Evolutionary conservation across 2,888 invertebrate species (phyloP), one percentile per base, ranked within the genome.

Genomic region (Helicoverpa assulta): DNA sequence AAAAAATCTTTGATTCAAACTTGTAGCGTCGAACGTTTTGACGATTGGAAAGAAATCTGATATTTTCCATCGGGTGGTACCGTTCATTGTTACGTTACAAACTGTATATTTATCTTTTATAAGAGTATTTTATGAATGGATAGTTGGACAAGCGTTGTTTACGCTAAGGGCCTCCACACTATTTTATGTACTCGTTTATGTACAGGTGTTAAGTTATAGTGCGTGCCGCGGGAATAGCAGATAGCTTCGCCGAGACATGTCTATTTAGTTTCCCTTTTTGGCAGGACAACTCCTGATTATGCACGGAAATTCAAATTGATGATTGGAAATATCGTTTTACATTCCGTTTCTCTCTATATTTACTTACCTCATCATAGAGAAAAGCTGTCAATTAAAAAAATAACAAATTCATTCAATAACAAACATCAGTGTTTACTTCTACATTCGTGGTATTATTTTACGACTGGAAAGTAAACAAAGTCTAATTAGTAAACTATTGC

Each of bases 21-120:
- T 87, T 86, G 86, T 84, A 84, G 81, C 86, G 87, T 85, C 85
- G 78, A 78, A 76, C 73, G 66, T 85, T 91, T 92, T 94, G 93
- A 93, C 90, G 92, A 92, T 91, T 90, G 87, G 88, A 90, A 85
- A 91, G 95, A 91, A 95, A 95, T 92, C 89, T 89, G 95, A 95
- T 95, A 95, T 93, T 93, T 92, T 90, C 88, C 84, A 87, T 88
- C 85, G 87, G 86, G 84, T 84, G 88, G 85, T 82, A 89, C 89
- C 90, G 89, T 88, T 88, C 89, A 91, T 92, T 91, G 91, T 92
- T 90, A 87, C 86, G 73, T 89, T 85, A 86, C 88, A 86, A 85
- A 87, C 85, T 85, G 86, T 84, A 74, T 80, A 75, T 84, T 84
- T 88, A 85, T 86, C 82, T 89, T 90, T 89, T 92, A 90, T 89